Conservation (phyloP, 1,140 invertebrate genomes). For the Dinothrombium tinctorium region DNA sequence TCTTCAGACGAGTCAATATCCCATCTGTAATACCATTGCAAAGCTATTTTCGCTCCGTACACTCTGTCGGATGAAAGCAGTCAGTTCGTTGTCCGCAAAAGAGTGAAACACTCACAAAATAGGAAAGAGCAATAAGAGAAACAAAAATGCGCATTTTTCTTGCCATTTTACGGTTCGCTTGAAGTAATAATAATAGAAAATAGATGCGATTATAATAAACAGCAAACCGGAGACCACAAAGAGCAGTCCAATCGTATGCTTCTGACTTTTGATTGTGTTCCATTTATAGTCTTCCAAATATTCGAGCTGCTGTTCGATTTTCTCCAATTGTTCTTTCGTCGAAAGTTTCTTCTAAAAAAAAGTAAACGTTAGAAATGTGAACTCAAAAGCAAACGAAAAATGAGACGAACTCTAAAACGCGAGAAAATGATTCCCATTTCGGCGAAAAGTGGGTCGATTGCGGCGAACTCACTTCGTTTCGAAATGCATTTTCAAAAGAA, state of each 20-base stretch:
- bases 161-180: conserved; percentile 1
- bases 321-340: conserved; percentile 39
- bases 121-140: too few relatives aligned
- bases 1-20: conserved; percentile 52
- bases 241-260: conserved; percentile 47
- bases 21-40: conserved; percentile 66
- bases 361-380: neutral
- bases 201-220: conserved; percentile 1
- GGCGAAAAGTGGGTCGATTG: too few relatives aligned
- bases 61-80: too few relatives aligned
- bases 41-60: conserved; percentile 42
- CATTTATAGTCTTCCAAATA: conserved; percentile 49
- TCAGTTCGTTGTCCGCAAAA: too few relatives aligned
- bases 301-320: conserved; percentile 51
- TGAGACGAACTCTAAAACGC: neutral
- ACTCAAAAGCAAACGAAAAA: too few relatives aligned
- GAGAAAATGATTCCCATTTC: conserved; percentile 1
- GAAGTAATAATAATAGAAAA: neutral
- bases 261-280: conserved; percentile 49
- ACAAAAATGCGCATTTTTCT: too few relatives aligned
- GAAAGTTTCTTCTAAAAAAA: neutral
- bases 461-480: too few relatives aligned
- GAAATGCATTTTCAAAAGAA: too few relatives aligned
- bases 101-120: too few relatives aligned
- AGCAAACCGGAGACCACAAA: conserved; percentile 27